Evolutionary conservation across 2,888 invertebrate species (phyloP).

Genomic region (Allolobophora icterica): DNA sequence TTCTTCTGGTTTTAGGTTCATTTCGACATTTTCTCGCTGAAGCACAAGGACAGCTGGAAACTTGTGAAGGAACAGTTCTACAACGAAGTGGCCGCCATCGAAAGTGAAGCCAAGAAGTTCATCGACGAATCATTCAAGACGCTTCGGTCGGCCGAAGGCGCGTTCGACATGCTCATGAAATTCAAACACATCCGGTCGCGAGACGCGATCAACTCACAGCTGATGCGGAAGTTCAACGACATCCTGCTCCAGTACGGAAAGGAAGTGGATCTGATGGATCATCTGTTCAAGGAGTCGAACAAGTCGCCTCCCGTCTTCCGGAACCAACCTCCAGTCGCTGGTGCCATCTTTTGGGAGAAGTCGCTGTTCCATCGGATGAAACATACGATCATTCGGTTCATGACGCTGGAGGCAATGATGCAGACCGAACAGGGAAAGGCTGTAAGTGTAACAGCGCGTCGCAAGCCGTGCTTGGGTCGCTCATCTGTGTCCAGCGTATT

Average conservation of each 20-base stretch:
- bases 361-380: constrained; percentile 81
- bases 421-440: constrained; percentile 76
- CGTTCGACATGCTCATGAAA: constrained; percentile 79
- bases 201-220: constrained; percentile 75
- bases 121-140: constrained; percentile 85
- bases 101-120: constrained; percentile 81
- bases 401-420: constrained; percentile 77
- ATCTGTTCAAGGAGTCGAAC: constrained; percentile 60
- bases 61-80: constrained; percentile 80
- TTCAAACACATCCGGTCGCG: constrained; percentile 82
- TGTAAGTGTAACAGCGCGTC: constrained; percentile 54
- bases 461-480: not conserved
- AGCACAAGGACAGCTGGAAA: constrained; percentile 85
- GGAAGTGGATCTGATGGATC: constrained; percentile 74
- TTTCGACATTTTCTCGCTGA: constrained; percentile 82
- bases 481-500: not conserved
- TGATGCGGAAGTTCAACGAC: constrained; percentile 82
- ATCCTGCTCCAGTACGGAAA: constrained; percentile 84
- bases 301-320: constrained; percentile 75
- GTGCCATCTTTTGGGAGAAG: constrained; percentile 85
- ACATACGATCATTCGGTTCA: constrained; percentile 79
- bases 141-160: constrained; percentile 81
- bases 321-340: constrained; percentile 81
- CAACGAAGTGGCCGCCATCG: constrained; percentile 76
- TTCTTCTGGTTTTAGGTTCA: constrained; percentile 71